Conservation (phyloP, 2,797 vertebrate genomes). For the Sarcophilus harrisii region DNA sequence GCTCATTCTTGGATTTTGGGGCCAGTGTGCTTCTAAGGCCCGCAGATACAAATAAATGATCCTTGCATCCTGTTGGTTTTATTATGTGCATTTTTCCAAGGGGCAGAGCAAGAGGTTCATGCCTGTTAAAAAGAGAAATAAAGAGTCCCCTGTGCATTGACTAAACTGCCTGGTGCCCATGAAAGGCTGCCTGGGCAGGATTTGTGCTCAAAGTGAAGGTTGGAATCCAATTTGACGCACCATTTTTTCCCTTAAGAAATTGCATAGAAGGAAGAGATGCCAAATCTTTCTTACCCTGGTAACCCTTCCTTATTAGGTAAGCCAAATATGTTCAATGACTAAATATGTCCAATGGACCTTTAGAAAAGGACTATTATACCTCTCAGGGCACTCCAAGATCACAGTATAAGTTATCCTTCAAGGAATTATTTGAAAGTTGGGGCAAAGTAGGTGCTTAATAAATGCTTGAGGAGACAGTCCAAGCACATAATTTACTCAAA, state of each 20-base stretch:
- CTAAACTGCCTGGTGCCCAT: background rate
- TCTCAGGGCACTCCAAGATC: background rate
- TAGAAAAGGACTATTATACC: background rate
- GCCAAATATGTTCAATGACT: background rate
- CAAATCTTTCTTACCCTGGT: background rate
- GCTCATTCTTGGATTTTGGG: background rate
- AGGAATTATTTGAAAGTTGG: background rate
- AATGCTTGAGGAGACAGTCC: background rate
- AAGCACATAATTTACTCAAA: background rate
- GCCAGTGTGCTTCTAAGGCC: background rate
- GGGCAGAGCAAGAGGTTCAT: slow-evolving; percentile 1
- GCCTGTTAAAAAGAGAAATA: background rate
- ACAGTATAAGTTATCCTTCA: background rate
- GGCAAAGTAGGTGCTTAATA: background rate
- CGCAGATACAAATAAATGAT: slow-evolving; percentile 1
- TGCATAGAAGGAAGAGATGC: background rate
- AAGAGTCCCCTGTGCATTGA: slow-evolving; percentile 1
- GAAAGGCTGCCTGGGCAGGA: background rate
- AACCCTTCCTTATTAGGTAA: background rate
- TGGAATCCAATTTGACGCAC: background rate
- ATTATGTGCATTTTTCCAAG: slow-evolving; percentile 3
- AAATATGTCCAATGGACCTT: background rate
- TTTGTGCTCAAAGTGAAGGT: background rate
- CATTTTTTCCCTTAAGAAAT: background rate
- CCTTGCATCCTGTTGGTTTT: background rate